Evolutionary conservation across 2,113 vertebrate species (phyloP), one percentile per base, ranked within the genome.

Genomic region (Aviceda subcristata): DNA sequence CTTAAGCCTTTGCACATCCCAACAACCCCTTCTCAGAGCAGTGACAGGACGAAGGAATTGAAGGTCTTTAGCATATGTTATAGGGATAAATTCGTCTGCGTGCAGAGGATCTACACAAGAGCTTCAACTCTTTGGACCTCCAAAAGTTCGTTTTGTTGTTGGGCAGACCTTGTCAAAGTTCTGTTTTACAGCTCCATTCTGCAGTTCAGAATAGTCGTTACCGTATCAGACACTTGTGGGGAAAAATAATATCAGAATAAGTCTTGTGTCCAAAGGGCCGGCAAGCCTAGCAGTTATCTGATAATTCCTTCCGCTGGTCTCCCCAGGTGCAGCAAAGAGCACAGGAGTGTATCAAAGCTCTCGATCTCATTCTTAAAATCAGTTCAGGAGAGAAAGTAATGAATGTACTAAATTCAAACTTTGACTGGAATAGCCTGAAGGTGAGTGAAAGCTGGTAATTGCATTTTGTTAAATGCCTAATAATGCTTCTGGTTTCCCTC

Each of bases 281-380:
- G 48, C 27, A 76, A 71, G 43, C 21, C 48, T 59, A 45, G 43
- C n/a, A 55, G 23, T 17, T 63, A 13, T 15, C 85, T 41, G 43
- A 3, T 38, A 27, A 79, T 39, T 86, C 48, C 19, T 88, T 76
- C 48, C 60, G 34, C 39, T 46, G 51, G 27, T 86, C 43, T 71
- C 24, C 59, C 23, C 86, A 99, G 99, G 99, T 99, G 36, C 98
- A 97, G 56, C 98, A 98, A 76, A 98, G 99, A 97, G 99, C 98
- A 2, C 97, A 99, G 27, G 99, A 99, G 90, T 99, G 99, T 74
- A 98, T 99, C 74, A 97, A 94, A 89, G 99, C 98, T 81, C 98
- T 99, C 92, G 93, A 98, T 57, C 97, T 98, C 86, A 98, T 99
- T 74, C 97, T 97, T 15, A 97, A 99, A 66, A 98, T 99, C 86